A percentile compares a stretch with the other conserved stretches of the same genome.
phyloP scores from a whole-genome alignment of 2,113 vertebrate genomes.

The Entomyzon cyanotis region DNA sequence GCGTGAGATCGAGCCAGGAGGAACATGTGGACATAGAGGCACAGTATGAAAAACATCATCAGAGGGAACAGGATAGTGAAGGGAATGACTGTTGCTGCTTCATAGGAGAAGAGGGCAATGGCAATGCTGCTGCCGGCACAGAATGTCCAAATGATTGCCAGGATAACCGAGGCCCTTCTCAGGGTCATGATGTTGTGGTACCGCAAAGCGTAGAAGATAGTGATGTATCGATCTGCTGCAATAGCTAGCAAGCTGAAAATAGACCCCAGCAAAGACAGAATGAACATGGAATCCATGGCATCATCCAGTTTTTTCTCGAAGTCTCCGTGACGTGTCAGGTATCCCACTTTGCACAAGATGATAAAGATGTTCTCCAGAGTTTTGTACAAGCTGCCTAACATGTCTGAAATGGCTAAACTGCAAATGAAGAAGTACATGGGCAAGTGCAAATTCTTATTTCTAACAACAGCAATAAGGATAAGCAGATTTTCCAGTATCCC shows the following conservation, averaged over 20 bases:
- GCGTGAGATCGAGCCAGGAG: constrained; percentile 87
- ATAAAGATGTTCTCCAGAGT: constrained; percentile 88
- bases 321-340: constrained; percentile 73
- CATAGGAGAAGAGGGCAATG: constrained; percentile 83
- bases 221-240: constrained; percentile 91
- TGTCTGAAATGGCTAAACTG: constrained; percentile 92
- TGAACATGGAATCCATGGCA: constrained; percentile 88
- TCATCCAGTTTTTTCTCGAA: constrained; percentile 85
- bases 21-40: constrained; percentile 93
- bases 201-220: constrained; percentile 89
- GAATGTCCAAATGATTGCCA: constrained; percentile 82
- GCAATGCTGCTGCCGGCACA: constrained; percentile 80
- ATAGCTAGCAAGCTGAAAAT: constrained; percentile 92
- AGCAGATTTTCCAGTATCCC: constrained; percentile 91
- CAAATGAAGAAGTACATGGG: constrained; percentile 98
- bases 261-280: constrained; percentile 89
- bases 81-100: constrained; percentile 80
- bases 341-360: constrained; percentile 79
- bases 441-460: constrained; percentile 89
- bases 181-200: constrained; percentile 93
- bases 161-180: constrained; percentile 70
- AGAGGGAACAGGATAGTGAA: constrained; percentile 84
- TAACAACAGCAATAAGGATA: constrained; percentile 85
- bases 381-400: constrained; percentile 88
- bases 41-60: constrained; percentile 84